phyloP scores from a whole-genome alignment of 2,797 vertebrate species.

The Linurgus olivaceus region DNA sequence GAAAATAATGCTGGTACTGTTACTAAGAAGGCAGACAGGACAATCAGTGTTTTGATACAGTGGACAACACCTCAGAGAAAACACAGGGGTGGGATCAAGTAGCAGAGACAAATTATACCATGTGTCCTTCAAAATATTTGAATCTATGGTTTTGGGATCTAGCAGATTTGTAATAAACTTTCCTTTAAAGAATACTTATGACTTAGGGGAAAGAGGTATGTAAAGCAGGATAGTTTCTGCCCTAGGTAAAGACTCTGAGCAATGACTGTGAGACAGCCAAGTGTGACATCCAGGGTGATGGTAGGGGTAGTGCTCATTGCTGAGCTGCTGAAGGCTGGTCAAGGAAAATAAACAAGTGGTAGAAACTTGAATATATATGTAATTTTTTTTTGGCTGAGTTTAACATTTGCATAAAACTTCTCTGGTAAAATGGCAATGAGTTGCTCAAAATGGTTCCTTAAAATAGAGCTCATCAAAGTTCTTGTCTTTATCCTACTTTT shows the following conservation, averaged over 20 bases:
- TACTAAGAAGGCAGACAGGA: background rate
- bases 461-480: background rate
- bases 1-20: background rate
- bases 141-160: background rate
- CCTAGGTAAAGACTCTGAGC: background rate
- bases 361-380: background rate
- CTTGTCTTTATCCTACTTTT: background rate
- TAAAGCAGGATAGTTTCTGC: constrained; percentile 26
- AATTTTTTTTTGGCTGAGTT: background rate
- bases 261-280: background rate
- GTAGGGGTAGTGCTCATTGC: background rate
- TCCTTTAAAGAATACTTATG: background rate
- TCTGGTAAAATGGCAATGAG: background rate
- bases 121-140: constrained; percentile 16
- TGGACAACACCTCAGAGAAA: background rate
- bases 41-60: background rate
- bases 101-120: background rate
- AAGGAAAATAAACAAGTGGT: background rate
- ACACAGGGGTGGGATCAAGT: background rate
- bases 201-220: background rate
- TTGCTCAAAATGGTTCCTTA: background rate
- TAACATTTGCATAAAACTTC: background rate
- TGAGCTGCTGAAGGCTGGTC: background rate
- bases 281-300: background rate
- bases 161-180: constrained; percentile 18